Percentiles rank a stretch among this genome's conserved stretches.
Conservation (phyloP, 2,113 vertebrate genomes). For the Meleagris gallopavo region DNA sequence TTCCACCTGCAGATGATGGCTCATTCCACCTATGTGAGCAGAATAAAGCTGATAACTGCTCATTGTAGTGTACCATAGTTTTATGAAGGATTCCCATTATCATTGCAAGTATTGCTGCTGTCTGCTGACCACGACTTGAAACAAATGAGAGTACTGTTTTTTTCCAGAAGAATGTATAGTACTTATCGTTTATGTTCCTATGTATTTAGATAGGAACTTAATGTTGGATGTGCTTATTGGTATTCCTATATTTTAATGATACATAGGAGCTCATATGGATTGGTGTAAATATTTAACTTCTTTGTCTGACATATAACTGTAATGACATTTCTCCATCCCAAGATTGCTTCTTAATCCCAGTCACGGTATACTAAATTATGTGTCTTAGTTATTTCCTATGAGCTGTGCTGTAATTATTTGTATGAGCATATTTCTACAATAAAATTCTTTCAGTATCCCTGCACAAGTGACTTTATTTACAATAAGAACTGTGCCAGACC, state of each 20-base stretch:
- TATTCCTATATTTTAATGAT: neutral
- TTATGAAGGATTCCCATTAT: neutral
- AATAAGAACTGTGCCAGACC: neutral
- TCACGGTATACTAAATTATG: neutral
- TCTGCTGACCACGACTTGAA: neutral
- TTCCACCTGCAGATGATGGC: neutral
- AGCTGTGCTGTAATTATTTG: neutral
- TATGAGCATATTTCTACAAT: neutral
- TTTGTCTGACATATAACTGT: neutral
- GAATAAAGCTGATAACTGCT: neutral
- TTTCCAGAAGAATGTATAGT: neutral
- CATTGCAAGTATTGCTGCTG: neutral
- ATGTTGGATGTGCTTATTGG: neutral
- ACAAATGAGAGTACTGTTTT: neutral
- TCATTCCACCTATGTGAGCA: neutral
- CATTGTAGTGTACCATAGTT: neutral
- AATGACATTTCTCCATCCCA: neutral
- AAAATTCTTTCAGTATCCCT: neutral
- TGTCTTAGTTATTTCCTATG: neutral
- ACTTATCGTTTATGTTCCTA: neutral
- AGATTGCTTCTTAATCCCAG: neutral
- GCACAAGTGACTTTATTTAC: neutral
- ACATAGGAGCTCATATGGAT: neutral
- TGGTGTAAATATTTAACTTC: neutral
- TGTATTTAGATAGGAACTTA: neutral